Evolutionary conservation across 2,888 invertebrate genomes (phyloP).

Genomic region (Cheilosia urbana): DNA sequence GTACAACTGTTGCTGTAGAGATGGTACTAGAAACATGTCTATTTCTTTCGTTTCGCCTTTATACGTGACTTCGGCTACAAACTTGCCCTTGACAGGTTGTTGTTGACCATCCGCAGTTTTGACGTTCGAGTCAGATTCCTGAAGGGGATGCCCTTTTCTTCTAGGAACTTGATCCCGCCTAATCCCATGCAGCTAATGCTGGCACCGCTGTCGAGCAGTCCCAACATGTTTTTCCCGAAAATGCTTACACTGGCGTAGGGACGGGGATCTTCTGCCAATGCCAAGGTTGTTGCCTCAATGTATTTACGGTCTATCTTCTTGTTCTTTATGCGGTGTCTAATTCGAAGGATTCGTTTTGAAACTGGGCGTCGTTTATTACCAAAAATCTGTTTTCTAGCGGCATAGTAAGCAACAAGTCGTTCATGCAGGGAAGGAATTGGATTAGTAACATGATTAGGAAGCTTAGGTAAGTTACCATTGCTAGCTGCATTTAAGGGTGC

Average conservation of each 20-base stretch:
- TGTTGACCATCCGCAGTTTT: not conserved
- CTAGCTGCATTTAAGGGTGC: not conserved
- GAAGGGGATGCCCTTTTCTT: not conserved
- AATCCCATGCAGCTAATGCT: not conserved
- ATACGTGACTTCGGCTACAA: not conserved
- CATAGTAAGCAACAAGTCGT: no score
- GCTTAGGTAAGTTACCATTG: no score
- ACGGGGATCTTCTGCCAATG: not conserved
- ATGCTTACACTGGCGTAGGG: not conserved
- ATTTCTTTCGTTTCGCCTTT: not conserved
- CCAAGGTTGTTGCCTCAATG: not conserved
- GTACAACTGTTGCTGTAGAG: not conserved
- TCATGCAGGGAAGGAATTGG: no score
- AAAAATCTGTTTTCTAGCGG: not conserved
- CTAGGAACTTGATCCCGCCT: not conserved
- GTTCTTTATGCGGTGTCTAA: not conserved
- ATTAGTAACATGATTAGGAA: no score
- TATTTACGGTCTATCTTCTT: not conserved
- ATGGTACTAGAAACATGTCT: not conserved
- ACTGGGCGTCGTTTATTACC: not conserved
- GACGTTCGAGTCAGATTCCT: not conserved
- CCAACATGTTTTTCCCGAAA: not conserved
- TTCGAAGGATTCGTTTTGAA: not conserved
- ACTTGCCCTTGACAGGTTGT: not conserved
- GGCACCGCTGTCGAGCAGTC: not conserved